Percentiles rank a stretch among this genome's conserved stretches.
Evolutionary conservation across 2,888 invertebrate genomes (phyloP).

Genomic region (Drosophila infuscata): DNA sequence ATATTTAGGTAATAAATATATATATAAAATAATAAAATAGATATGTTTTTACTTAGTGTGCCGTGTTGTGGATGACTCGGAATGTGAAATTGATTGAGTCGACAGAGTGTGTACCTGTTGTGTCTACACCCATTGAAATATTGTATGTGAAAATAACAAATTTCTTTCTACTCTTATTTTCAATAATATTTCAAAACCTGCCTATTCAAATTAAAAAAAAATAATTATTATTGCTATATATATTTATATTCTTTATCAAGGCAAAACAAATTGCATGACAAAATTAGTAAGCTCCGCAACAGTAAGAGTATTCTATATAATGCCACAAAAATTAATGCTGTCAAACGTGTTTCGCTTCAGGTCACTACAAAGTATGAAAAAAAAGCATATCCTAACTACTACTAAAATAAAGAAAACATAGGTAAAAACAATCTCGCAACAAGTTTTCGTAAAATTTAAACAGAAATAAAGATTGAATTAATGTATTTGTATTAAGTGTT

Average conservation of each 20-base stretch:
- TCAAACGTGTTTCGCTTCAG: constrained; percentile 58
- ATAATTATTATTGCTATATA: too few species aligned
- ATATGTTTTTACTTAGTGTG: not conserved
- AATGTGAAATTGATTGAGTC: not conserved
- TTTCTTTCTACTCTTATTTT: too few species aligned
- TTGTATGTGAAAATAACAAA: not conserved
- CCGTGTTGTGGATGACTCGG: not conserved
- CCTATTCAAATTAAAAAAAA: not conserved
- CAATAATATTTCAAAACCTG: not conserved
- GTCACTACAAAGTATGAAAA: constrained; percentile 7
- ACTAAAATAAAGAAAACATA: constrained; percentile 36
- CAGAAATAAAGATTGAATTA: not conserved
- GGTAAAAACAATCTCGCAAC: constrained; percentile 2
- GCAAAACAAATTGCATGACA: not conserved
- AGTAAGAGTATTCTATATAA: constrained; percentile 4
- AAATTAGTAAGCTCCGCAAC: not conserved
- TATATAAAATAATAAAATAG: not conserved
- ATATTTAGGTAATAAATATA: not conserved
- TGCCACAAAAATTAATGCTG: constrained; percentile 45
- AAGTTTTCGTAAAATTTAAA: not conserved
- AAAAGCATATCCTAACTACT: constrained; percentile 13
- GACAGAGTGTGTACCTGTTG: not conserved
- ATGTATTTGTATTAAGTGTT: constrained; percentile 6
- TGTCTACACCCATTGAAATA: not conserved
- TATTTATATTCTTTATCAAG: not conserved